Evolutionary conservation across 2,888 invertebrate species (phyloP).

Genomic region (Tetragnatha montana): DNA sequence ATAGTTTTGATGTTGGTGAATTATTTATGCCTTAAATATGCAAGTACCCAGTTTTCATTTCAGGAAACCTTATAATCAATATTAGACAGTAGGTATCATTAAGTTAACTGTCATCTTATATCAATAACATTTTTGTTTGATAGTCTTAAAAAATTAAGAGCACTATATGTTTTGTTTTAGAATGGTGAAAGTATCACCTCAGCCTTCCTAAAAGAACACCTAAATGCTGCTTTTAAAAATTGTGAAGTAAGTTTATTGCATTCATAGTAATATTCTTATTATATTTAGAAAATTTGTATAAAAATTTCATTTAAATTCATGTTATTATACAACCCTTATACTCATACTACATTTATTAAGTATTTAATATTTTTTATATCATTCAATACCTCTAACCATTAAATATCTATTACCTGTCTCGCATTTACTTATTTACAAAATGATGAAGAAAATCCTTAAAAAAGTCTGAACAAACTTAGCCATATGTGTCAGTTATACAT

Average conservation of each 20-base stretch:
- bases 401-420: too few relatives aligned
- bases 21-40: too few relatives aligned
- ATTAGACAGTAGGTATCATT: too few relatives aligned
- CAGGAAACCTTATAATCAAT: too few relatives aligned
- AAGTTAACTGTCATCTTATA: too few relatives aligned
- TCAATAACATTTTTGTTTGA: neutral
- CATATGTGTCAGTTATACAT: too few relatives aligned
- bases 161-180: conserved; percentile 26
- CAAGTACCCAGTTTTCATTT: too few relatives aligned
- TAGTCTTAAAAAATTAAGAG: neutral
- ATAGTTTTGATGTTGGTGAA: too few relatives aligned
- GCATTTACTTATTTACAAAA: too few relatives aligned
- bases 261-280: neutral
- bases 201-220: conserved; percentile 57
- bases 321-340: neutral
- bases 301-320: neutral
- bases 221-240: conserved; percentile 55
- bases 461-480: too few relatives aligned
- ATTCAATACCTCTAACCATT: too few relatives aligned
- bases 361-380: neutral
- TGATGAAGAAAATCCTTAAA: too few relatives aligned
- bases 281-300: neutral
- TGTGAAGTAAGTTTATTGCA: conserved; percentile 9
- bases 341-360: neutral
- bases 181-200: conserved; percentile 57